These are phyloP conservation scores for Bombus pascuorum DNA, from an alignment of 1,140 invertebrate genomes.

Conservation along the genomic window DNA sequence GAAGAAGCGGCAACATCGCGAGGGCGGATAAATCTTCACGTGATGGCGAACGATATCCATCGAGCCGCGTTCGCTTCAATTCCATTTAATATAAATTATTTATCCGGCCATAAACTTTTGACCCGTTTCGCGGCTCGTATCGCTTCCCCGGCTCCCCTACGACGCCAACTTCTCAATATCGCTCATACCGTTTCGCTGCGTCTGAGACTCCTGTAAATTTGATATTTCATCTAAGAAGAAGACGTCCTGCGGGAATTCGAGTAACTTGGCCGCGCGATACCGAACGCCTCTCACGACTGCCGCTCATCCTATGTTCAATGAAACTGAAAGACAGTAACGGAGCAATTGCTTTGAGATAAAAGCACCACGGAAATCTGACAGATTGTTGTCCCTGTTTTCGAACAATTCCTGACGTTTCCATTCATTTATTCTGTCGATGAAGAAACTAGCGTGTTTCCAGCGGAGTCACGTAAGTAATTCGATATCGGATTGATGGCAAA, in stretches of 20 bases:
- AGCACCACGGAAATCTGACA: neutral
- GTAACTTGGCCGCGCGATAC: constrained; percentile 12
- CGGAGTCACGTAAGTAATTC: neutral
- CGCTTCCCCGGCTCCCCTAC: neutral
- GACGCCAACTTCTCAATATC: constrained; percentile 37
- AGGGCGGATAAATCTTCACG: constrained; percentile 27
- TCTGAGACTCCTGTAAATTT: constrained; percentile 44
- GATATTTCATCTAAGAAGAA: constrained; percentile 48
- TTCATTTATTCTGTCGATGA: neutral
- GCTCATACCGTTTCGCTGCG: constrained; percentile 17
- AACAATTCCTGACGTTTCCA: neutral
- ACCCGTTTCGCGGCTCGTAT: constrained; percentile 49
- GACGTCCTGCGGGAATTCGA: constrained; percentile 38
- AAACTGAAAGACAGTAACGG: constrained; percentile 10
- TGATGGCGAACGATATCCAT: neutral
- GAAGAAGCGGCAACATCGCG: neutral
- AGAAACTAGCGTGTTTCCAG: neutral
- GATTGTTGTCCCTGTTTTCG: neutral
- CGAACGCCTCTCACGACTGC: neutral
- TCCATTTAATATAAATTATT: constrained; percentile 56
- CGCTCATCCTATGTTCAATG: neutral
- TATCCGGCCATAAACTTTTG: constrained; percentile 50
- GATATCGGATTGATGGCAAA: too few species aligned
- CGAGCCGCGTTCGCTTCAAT: constrained; percentile 21
- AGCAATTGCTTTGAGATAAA: neutral